Conservation (phyloP, 1,140 invertebrate genomes). For the Drosophila teissieri region DNA sequence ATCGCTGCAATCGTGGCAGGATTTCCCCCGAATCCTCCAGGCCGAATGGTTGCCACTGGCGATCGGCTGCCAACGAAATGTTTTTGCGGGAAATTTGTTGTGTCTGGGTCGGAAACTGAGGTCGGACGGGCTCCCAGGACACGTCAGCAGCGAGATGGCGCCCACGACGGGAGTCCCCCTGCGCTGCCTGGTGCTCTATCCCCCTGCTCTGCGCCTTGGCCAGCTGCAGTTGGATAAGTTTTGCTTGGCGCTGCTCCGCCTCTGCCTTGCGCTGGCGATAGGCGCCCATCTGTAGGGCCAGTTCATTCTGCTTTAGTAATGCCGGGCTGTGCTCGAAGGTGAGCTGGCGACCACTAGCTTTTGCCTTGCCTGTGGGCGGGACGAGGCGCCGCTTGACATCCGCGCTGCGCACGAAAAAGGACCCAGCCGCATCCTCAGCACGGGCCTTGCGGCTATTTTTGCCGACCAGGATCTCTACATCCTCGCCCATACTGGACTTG, state of each 20-base stretch:
- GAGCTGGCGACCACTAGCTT: slow-evolving; percentile 46
- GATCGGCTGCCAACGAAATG: slow-evolving; percentile 39
- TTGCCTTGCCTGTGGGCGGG: slow-evolving; percentile 8
- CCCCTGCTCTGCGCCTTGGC: slow-evolving; percentile 68
- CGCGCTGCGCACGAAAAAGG: slow-evolving; percentile 84
- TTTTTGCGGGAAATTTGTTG: slow-evolving; percentile 21
- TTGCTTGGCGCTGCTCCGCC: slow-evolving; percentile 72
- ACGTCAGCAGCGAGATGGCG: slow-evolving; percentile 32
- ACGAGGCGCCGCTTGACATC: slow-evolving; percentile 53
- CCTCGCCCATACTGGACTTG: slow-evolving; percentile 89
- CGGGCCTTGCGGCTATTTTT: slow-evolving; percentile 84
- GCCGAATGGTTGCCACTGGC: slow-evolving; percentile 53
- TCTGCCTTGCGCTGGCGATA: slow-evolving; percentile 69
- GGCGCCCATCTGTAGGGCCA: slow-evolving; percentile 56
- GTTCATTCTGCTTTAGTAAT: slow-evolving; percentile 68
- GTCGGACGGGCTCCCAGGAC: slow-evolving; percentile 30
- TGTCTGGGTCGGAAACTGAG: slow-evolving; percentile 31
- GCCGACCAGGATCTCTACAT: slow-evolving; percentile 91
- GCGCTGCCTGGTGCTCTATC: slow-evolving; percentile 43
- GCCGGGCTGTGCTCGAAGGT: slow-evolving; percentile 67
- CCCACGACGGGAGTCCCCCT: slow-evolving; percentile 29
- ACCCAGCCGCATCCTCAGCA: slow-evolving; percentile 78
- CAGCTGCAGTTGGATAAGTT: slow-evolving; percentile 67
- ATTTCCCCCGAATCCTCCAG: slow-evolving; percentile 29
- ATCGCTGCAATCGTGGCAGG: slow-evolving; percentile 29